These are phyloP conservation scores for Fistularia tabacaria DNA, from an alignment of 2,797 vertebrate species.

Conservation along the genomic window DNA sequence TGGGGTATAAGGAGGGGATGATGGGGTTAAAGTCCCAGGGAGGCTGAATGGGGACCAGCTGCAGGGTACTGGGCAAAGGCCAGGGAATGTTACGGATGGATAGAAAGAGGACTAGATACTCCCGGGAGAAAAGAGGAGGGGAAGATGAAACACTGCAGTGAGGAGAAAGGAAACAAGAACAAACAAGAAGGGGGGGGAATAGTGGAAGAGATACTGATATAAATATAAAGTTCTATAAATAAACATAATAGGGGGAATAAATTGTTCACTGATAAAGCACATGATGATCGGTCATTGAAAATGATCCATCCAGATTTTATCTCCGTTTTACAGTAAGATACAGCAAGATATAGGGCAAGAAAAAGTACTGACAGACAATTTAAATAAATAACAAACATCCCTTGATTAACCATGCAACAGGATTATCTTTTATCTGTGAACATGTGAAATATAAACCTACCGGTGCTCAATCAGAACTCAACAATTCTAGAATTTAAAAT, in stretches of 20 bases:
- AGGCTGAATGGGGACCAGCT: constrained; percentile 68
- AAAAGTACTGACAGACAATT: no score
- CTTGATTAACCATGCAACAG: no score
- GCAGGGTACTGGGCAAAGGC: constrained; percentile 60
- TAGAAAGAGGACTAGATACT: constrained; percentile 42
- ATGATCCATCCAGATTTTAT: no score
- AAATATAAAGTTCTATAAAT: background rate
- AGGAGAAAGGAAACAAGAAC: background rate
- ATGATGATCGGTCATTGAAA: no score
- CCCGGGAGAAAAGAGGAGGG: constrained; percentile 54
- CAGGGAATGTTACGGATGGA: constrained; percentile 58
- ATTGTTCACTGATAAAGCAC: no score
- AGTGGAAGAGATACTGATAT: background rate
- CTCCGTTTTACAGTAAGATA: no score
- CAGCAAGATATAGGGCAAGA: no score
- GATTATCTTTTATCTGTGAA: no score
- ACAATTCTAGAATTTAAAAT: no score
- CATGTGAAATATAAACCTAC: no score
- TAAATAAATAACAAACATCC: no score
- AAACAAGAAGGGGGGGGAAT: background rate
- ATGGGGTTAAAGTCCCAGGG: constrained; percentile 43
- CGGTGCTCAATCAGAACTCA: no score
- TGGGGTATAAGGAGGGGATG: constrained; percentile 20
- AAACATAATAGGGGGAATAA: background rate
- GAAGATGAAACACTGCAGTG: constrained; percentile 1